phyloP scores from a whole-genome alignment of 2,113 vertebrate species.

The Hepsetus odoe region DNA sequence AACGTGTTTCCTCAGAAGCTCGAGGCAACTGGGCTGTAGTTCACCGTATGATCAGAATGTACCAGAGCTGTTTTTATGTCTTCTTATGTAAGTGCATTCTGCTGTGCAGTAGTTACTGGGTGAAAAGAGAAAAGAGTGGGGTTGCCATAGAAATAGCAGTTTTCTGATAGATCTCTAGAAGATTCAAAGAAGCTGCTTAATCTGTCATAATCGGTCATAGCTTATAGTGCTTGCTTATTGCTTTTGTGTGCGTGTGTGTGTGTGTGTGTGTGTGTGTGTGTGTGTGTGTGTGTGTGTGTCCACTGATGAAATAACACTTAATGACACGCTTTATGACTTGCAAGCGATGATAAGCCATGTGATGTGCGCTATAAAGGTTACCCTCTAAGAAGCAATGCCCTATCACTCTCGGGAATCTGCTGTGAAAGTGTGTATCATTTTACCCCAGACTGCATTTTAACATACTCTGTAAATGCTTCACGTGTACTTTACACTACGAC shows the following conservation, averaged over 20 bases:
- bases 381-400: slow-evolving; percentile 9
- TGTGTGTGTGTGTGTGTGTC: neutral
- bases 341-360: slow-evolving; percentile 18
- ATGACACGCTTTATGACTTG: slow-evolving; percentile 25
- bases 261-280: slow-evolving; percentile 12
- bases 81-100: slow-evolving; percentile 46
- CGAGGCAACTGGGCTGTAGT: neutral
- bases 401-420: slow-evolving; percentile 15
- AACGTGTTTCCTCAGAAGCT: slow-evolving; percentile 4
- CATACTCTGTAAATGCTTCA: neutral
- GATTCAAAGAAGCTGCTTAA: neutral
- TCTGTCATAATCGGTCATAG: neutral
- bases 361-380: slow-evolving; percentile 18
- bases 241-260: slow-evolving; percentile 15
- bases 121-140: slow-evolving; percentile 36
- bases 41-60: slow-evolving; percentile 11
- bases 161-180: slow-evolving; percentile 37
- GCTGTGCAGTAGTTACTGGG: slow-evolving; percentile 32
- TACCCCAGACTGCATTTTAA: neutral
- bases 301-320: slow-evolving; percentile 10
- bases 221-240: neutral
- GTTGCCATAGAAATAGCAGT: slow-evolving; percentile 55
- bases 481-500: neutral
- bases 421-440: slow-evolving; percentile 10
- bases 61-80: slow-evolving; percentile 29